These are phyloP conservation scores for Hypselothyrea guttata DNA, from an alignment of 2,888 invertebrate species.

Conservation along the genomic window DNA sequence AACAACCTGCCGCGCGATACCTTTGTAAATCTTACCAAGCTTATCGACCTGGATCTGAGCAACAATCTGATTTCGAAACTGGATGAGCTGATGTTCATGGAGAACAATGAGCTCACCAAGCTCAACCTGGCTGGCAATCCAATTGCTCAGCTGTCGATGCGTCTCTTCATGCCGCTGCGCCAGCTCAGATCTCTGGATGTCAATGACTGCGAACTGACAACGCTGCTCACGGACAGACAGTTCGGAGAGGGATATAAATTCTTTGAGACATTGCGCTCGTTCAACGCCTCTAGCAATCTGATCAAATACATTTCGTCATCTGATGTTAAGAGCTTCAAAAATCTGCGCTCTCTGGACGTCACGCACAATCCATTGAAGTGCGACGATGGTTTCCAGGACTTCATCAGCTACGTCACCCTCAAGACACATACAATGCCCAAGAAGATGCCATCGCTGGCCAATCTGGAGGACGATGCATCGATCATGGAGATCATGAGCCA, in stretches of 20 bases:
- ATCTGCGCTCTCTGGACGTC: conserved; percentile 83
- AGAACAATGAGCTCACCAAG: conserved; percentile 85
- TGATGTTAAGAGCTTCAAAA: conserved; percentile 79
- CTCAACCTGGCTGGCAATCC: conserved; percentile 89
- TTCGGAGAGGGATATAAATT: conserved; percentile 81
- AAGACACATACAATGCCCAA: conserved; percentile 71
- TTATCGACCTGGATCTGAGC: conserved; percentile 88
- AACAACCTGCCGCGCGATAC: conserved; percentile 84
- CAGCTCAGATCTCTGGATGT: conserved; percentile 87
- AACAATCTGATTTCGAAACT: conserved; percentile 86
- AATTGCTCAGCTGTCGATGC: conserved; percentile 86
- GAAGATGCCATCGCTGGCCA: conserved; percentile 65
- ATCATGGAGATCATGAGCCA: conserved; percentile 58
- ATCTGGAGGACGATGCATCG: conserved; percentile 64
- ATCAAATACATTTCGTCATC: conserved; percentile 74
- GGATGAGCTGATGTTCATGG: conserved; percentile 86
- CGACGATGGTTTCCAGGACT: conserved; percentile 86
- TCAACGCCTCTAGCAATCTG: conserved; percentile 83
- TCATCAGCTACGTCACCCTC: conserved; percentile 83
- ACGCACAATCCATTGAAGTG: conserved; percentile 88
- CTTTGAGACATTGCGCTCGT: conserved; percentile 84
- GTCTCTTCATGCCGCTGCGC: conserved; percentile 86
- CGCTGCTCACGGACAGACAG: conserved; percentile 85
- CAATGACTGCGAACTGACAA: conserved; percentile 87
- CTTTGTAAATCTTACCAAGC: conserved; percentile 84